Evolutionary conservation across 2,113 vertebrate species (phyloP), one percentile per base, ranked within the genome.

Genomic region (Epinephelus cyanopodus): DNA sequence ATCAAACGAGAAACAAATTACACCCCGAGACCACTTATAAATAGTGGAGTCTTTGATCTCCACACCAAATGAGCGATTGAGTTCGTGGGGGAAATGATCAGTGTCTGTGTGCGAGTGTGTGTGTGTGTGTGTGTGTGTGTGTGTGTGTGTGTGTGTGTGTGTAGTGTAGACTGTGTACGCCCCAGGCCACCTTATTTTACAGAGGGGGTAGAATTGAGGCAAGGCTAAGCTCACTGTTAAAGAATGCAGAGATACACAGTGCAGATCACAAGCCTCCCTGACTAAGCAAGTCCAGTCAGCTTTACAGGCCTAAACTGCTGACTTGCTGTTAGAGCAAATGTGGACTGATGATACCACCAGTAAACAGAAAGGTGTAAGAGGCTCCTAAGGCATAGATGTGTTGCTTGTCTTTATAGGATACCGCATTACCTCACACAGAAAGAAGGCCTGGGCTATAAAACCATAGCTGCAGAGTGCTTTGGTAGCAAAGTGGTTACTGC

Each of bases 31-130:
- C 76, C 82, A 42, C 84, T 90, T 89, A 84, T 90, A 89, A 95
- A 94, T 92, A 91, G 74, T 77, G 79, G 14, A 79, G 67, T 56
- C 91, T 94, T 95, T 95, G 88, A 95, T 94, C 90, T 91, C 45
- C 23, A 79, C 79, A 75, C 78, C 81, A 87, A 92, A 92, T 89
- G 79, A 93, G 89, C 1, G 68, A 80, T 77, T 83, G 45, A 21
- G 74, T 91, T 77, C 65, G 80, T 74, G 67, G 71, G 86, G 88
- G 75, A 88, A 79, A 82, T 68, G 75, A 67, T 84, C 73, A 57
- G 61, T 19, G 65, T 50, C 66, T 61, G 74, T 70, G 77, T 27
- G 60, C 33, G 48, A 58, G 66, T 69, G 74, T 58, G 67, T 70
- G 71, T 29, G 77, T 53, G 60, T 53, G 71, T 29, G 62, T 33